phyloP scores from a whole-genome alignment of 2,888 invertebrate genomes.

The Gastracanthus pulcherrimus region DNA sequence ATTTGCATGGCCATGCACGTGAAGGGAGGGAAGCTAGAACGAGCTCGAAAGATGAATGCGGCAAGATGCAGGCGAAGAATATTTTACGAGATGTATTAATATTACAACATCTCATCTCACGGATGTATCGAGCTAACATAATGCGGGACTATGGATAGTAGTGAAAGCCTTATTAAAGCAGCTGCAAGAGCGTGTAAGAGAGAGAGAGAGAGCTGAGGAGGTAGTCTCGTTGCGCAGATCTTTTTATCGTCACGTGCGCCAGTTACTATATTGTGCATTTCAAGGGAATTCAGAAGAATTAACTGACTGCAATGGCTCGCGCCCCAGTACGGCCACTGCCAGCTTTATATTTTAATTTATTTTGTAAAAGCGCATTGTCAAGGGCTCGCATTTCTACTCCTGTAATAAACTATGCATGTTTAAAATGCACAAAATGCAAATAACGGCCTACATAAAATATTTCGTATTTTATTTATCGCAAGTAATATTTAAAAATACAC shows the following conservation, averaged over 20 bases:
- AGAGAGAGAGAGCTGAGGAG: too few relatives aligned
- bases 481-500: not conserved
- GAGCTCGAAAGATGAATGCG: conserved; percentile 75
- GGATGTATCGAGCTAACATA: conserved; percentile 78
- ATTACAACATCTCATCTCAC: conserved; percentile 77
- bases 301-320: not conserved
- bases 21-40: too few relatives aligned
- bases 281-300: not conserved
- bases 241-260: too few relatives aligned
- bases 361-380: not conserved
- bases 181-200: too few relatives aligned
- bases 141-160: conserved; percentile 79
- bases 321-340: not conserved
- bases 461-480: conserved; percentile 30
- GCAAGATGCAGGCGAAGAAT: conserved; percentile 76
- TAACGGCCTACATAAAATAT: conserved; percentile 28
- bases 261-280: too few relatives aligned
- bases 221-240: too few relatives aligned
- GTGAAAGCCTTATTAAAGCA: conserved; percentile 78
- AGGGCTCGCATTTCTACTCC: not conserved
- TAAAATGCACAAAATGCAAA: conserved; percentile 28
- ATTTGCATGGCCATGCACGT: conserved; percentile 47
- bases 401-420: conserved; percentile 22
- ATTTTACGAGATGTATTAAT: conserved; percentile 76
- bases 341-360: conserved; percentile 13